These are phyloP conservation scores for Clupea harengus DNA, from an alignment of 2,113 vertebrate genomes.

Conservation along the genomic window DNA sequence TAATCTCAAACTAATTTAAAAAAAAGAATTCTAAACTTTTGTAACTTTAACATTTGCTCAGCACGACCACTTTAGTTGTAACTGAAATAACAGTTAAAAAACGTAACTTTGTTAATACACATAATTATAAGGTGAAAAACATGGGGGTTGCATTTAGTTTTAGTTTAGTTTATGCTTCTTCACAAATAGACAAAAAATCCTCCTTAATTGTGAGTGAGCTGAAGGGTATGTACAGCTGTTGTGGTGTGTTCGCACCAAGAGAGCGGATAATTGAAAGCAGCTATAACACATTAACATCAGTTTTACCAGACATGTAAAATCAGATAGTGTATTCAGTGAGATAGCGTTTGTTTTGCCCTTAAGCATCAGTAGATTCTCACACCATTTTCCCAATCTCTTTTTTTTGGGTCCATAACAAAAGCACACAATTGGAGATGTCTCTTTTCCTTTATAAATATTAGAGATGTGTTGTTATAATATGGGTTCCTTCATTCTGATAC, in stretches of 20 bases:
- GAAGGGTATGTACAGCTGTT: neutral
- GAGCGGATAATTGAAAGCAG: neutral
- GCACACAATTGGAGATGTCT: neutral
- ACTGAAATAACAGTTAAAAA: neutral
- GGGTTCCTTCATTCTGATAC: neutral
- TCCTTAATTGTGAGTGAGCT: neutral
- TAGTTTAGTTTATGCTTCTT: neutral
- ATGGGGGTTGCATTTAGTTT: neutral
- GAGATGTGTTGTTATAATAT: neutral
- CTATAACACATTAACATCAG: neutral
- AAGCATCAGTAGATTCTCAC: neutral
- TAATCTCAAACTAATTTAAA: no score
- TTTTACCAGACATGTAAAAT: neutral
- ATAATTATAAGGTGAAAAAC: no score
- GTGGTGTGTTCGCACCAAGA: neutral
- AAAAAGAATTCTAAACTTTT: no score
- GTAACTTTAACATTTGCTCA: no score
- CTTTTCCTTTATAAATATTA: neutral
- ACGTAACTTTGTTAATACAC: no score
- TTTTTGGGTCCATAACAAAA: neutral
- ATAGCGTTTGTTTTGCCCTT: neutral
- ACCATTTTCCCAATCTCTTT: neutral
- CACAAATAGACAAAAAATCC: neutral
- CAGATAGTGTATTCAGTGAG: neutral
- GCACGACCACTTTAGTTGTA: neutral